Percentiles rank a stretch among this genome's conserved stretches.
Conservation (phyloP, 2,113 vertebrate species). For the Chrysemys picta region DNA sequence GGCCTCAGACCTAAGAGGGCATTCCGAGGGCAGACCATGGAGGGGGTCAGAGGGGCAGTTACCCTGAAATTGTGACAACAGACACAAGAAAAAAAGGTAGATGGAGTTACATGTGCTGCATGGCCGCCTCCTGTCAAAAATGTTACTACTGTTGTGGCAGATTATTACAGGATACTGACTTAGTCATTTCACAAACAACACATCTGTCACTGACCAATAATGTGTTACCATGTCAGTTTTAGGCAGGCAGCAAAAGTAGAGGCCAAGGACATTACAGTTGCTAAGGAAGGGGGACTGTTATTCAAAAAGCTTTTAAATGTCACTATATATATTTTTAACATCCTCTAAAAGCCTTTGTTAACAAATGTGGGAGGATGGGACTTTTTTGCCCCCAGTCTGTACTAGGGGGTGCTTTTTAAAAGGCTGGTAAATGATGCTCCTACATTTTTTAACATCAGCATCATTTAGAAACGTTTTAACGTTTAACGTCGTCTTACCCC, state of each 20-base stretch:
- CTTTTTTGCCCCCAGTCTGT: not conserved
- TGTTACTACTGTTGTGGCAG: not conserved
- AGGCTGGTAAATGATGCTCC: conserved; percentile 48
- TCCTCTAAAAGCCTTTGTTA: conserved; percentile 62
- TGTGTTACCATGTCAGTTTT: conserved; percentile 16
- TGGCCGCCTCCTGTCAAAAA: not conserved
- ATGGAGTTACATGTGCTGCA: not conserved
- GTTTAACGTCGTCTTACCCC: conserved; percentile 13
- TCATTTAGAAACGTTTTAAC: conserved; percentile 70
- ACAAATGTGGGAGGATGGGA: not conserved
- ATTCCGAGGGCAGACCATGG: not conserved
- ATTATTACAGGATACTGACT: conserved; percentile 41
- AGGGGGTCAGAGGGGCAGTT: not conserved
- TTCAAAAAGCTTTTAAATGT: conserved; percentile 68
- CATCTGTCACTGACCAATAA: not conserved
- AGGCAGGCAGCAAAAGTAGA: conserved; percentile 44
- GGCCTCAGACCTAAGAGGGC: not conserved
- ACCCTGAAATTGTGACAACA: not conserved
- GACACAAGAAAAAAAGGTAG: not conserved
- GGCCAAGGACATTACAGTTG: conserved; percentile 49
- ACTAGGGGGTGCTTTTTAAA: conserved; percentile 39
- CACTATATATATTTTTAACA: conserved; percentile 65
- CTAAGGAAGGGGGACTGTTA: conserved; percentile 48
- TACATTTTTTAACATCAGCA: conserved; percentile 58
- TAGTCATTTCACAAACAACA: conserved; percentile 45